Evolutionary conservation across 2,797 vertebrate genomes (phyloP), one percentile per base, ranked within the genome.

Genomic region (Chaunax sp.): DNA sequence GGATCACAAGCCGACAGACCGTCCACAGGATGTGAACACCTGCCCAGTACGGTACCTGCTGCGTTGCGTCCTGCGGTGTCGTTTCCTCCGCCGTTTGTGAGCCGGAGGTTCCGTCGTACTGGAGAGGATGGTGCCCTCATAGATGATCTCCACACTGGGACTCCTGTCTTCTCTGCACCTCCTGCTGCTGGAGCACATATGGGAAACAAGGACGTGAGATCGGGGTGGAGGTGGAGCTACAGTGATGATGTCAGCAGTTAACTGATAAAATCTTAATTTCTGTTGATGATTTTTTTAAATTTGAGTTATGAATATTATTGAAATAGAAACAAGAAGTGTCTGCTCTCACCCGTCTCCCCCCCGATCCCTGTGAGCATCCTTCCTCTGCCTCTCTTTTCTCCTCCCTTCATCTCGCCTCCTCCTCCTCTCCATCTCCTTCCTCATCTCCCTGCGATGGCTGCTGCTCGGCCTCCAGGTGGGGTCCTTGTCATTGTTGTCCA

Each of bases 401-500:
- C 88, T 15, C 70, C 65, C 60, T n/a, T 93, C 93, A 35, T 19
- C 3, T 52, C 40, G 41, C 46, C 16, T 41, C 89, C 83, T 35
- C 78, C 51, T 71, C 57, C 93, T 49, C 91, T 92, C 49, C 81
- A 92, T 57, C 70, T 75, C 77, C 33, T 23, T 30, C 51, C 59
- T 59, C 59, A 62, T 86, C 30, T 92, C 92, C 44, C 77, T 78
- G 14, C 25, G 49, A 10, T 12, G 84, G 52, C 43, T 30, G 23
- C 83, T 44, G 22, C 66, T 75, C 0, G 76, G 89, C 47, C 83
- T 90, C 73, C 83, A 89, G 0, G 80, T 88, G 0, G 88, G 59
- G 30, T 92, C 89, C 25, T 81, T 88, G 61, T 94, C 91, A 7
- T 66, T 35, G 37, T 78, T 91, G 75, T 98, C 95, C 65, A 98